These are phyloP conservation scores for Microctenopoma stevenorrisi DNA, from an alignment of 2,797 vertebrate genomes.

Conservation along the genomic window DNA sequence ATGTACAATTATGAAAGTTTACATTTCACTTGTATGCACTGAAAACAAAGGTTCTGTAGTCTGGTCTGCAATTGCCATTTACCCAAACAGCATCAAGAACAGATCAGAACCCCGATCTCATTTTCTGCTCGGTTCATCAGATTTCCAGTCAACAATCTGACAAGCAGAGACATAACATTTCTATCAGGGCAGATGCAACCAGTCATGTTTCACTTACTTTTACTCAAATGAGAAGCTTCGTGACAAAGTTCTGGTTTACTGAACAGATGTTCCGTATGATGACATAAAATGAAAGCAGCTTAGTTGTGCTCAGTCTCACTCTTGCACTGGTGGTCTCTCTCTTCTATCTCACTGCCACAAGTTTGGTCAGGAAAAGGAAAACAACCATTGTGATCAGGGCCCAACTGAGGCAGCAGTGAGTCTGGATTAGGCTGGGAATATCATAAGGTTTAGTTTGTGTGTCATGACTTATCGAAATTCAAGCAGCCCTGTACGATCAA, in stretches of 20 bases:
- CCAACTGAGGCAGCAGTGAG: slow-evolving; percentile 10
- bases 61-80: no score
- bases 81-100: not conserved
- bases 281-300: slow-evolving; percentile 48
- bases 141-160: slow-evolving; percentile 24
- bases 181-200: slow-evolving; percentile 32
- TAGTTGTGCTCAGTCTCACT: slow-evolving; percentile 7
- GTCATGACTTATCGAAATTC: slow-evolving; percentile 25
- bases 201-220: slow-evolving; percentile 53
- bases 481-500: slow-evolving; percentile 22
- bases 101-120: not conserved
- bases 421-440: slow-evolving; percentile 6
- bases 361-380: slow-evolving; percentile 24
- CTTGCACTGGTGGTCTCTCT: no score
- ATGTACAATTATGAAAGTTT: not conserved
- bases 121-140: not conserved
- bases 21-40: slow-evolving; percentile 13
- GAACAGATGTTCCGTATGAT: slow-evolving; percentile 47
- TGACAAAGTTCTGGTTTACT: slow-evolving; percentile 29
- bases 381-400: slow-evolving; percentile 23
- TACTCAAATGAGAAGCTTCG: slow-evolving; percentile 24
- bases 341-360: slow-evolving; percentile 1
- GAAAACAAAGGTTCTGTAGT: no score
- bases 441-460: slow-evolving; percentile 13
- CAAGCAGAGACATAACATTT: slow-evolving; percentile 1